Base-by-base conservation (phyloP, 2,797 vertebrate species). In the Zenarchopterus dispar region DNA sequence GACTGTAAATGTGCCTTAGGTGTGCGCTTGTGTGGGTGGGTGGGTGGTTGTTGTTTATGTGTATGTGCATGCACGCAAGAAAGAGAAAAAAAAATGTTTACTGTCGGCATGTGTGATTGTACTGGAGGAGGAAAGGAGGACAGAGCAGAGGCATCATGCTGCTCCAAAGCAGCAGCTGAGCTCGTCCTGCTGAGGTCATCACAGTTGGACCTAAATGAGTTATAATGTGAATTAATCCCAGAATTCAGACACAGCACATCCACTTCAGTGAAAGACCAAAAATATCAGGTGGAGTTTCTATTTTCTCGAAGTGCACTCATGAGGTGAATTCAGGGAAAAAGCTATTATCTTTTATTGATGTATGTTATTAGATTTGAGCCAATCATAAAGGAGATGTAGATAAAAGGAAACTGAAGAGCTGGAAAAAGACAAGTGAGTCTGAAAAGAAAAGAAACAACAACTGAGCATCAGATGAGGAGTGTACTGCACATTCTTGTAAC, bases 21-120 rank as follows among this genome's bases (percentile, higher is more conserved):
- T 79, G 79, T 78, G 67, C 48, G 71, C 73, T 18, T 63, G 62
- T 10, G 75, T 70, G 58, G 57, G 78, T 5, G 24, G 64, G 77
- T 80, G 58, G 57, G 78, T 5, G 24, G 64, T 75, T 80, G 73
- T 82, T 78, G 67, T 68, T 75, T 78, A 48, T 73, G 70, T 70
- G 13, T 59, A 17, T 59, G 23, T 55, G 54, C 45, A 60, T 49
- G 43, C 19, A 10, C 24, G 45, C 18, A 53, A 33, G 17, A 49
- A 70, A 75, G 66, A 75, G 24, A 49, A 68, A 80, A 70, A 74
- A 70, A 70, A 82, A 82, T 84, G 84, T 85, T 83, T 81, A 69
- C 52, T 67, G 78, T 78, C 62, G 63, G 77, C 63, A 67, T 80
- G 78, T 76, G 78, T 84, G 78, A 81, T 57, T 73, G 63, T 62